A percentile compares a stretch with the other conserved stretches of the same genome.
phyloP scores from a whole-genome alignment of 1,140 invertebrate species.

The Ceratitis capitata region DNA sequence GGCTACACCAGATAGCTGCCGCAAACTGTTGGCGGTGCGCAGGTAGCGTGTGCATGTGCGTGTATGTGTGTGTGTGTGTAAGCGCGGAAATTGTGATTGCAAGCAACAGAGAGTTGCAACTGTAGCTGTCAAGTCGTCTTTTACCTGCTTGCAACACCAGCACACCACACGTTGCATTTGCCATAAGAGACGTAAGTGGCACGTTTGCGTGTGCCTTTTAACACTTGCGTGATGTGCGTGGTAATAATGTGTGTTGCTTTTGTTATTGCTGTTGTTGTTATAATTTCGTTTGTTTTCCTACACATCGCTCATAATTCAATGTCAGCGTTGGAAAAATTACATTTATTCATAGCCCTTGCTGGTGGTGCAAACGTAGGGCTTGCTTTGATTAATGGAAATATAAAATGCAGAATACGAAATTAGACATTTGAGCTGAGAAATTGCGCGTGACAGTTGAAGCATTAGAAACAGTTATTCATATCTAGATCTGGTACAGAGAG shows the following conservation, averaged over 20 bases:
- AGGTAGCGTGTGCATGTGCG: too few relatives aligned
- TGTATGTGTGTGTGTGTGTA: not conserved
- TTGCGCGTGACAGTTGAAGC: slow-evolving; percentile 1
- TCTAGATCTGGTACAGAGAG: not conserved
- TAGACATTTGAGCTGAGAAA: not conserved
- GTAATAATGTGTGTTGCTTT: not conserved
- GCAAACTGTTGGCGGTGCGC: too few relatives aligned
- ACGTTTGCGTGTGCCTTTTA: slow-evolving; percentile 14
- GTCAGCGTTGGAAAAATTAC: slow-evolving; percentile 17
- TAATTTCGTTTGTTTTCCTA: too few relatives aligned
- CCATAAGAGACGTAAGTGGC: not conserved
- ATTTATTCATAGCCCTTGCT: not conserved
- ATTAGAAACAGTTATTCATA: not conserved
- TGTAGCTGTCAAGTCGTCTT: not conserved
- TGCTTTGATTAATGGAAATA: not conserved
- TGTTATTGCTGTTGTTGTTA: not conserved
- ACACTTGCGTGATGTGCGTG: not conserved
- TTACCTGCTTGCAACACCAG: not conserved
- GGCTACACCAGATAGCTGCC: not conserved
- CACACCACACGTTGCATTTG: not conserved
- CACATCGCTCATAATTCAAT: slow-evolving; percentile 38
- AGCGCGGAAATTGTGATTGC: not conserved
- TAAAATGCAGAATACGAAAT: slow-evolving; percentile 6
- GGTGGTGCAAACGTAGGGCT: not conserved
- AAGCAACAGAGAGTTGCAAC: not conserved